Conservation (phyloP, 2,113 vertebrate genomes). For the Rattus norvegicus region GRCr8 NC_086038.1:5535501-5536000, state of each 20-base stretch:
- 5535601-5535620: not conserved
- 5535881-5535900: too few relatives aligned
- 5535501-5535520: not conserved
- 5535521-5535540: not conserved
- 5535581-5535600: rapidly evolving
- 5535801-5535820: not conserved
- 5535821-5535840: not conserved
- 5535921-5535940: too few relatives aligned
- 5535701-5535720: not conserved
- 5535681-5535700: not conserved
- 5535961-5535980: too few relatives aligned
- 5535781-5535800: not conserved
- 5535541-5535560: not conserved
- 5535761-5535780: not conserved
- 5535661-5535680: rapidly evolving
- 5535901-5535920: too few relatives aligned
- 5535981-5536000: rapidly evolving
- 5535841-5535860: too few relatives aligned
- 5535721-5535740: not conserved
- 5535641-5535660: not conserved
- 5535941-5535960: too few relatives aligned
- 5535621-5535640: not conserved
- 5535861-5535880: too few relatives aligned
- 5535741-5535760: not conserved
- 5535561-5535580: not conserved